A percentile compares a stretch with the other conserved stretches of the same genome.
Evolutionary conservation across 2,113 vertebrate genomes (phyloP).

Genomic region (Tyrannus savana): DNA sequence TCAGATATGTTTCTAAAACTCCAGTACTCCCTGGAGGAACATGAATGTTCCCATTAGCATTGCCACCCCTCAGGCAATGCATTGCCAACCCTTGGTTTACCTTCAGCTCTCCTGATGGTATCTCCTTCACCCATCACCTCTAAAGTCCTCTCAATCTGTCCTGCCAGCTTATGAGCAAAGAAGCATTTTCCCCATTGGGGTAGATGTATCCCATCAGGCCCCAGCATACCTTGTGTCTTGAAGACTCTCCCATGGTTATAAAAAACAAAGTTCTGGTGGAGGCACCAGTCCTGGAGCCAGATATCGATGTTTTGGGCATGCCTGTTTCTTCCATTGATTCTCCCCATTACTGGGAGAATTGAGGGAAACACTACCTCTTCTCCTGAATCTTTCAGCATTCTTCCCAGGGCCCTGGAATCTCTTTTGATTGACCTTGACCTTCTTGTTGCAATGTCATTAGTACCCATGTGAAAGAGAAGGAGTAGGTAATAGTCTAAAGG

Average conservation of each 20-base stretch:
- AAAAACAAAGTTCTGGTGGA: neutral
- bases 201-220: neutral
- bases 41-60: neutral
- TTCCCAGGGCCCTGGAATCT: neutral
- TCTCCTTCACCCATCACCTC: neutral
- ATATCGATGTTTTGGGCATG: too few relatives aligned
- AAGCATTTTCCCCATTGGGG: neutral
- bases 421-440: neutral
- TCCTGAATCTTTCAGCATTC: neutral
- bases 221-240: neutral
- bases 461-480: neutral
- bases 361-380: neutral
- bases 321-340: neutral
- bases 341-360: too few relatives aligned
- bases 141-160: neutral
- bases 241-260: neutral
- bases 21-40: neutral
- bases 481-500: neutral
- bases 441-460: neutral
- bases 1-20: neutral
- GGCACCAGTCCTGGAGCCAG: neutral
- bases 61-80: neutral
- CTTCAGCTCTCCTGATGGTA: neutral
- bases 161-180: neutral
- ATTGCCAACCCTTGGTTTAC: neutral